A percentile compares a stretch with the other conserved stretches of the same genome.
Conservation (phyloP, 2,113 vertebrate genomes). For the Engystomops pustulosus region DNA sequence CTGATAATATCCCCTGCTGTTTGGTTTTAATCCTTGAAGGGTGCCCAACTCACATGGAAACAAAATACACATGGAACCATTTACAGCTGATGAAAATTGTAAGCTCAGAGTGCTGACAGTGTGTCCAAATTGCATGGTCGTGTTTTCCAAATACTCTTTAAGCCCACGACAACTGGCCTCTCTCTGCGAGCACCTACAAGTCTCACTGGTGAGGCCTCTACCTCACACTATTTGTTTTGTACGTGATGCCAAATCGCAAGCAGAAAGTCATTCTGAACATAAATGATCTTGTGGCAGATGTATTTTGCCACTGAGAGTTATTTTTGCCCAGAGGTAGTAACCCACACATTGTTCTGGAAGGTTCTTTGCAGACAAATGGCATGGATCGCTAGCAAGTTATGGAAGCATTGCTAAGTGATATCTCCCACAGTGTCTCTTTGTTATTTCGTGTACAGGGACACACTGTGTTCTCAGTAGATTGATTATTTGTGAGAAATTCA, state of each 20-base stretch:
- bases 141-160: constrained; percentile 40
- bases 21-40: constrained; percentile 61
- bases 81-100: constrained; percentile 63
- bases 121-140: constrained; percentile 54
- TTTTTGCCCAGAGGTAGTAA: neutral
- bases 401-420: neutral
- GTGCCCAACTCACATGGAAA: constrained; percentile 59
- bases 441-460: neutral
- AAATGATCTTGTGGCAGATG: constrained; percentile 12
- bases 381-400: neutral
- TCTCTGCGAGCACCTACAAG: constrained; percentile 60
- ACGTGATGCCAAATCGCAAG: constrained; percentile 41
- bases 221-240: constrained; percentile 26
- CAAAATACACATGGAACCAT: constrained; percentile 67
- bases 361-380: constrained; percentile 12
- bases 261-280: constrained; percentile 24
- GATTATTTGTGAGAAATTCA: neutral
- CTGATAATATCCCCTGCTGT: constrained; percentile 59
- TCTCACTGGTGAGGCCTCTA: constrained; percentile 45
- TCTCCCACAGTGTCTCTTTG: neutral
- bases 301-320: constrained; percentile 8
- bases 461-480: neutral
- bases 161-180: constrained; percentile 57
- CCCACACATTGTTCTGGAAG: constrained; percentile 18
- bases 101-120: constrained; percentile 58